Percentiles rank a stretch among this genome's conserved stretches.
phyloP scores from a whole-genome alignment of 2,888 invertebrate species.

The Orthosia incerta region DNA sequence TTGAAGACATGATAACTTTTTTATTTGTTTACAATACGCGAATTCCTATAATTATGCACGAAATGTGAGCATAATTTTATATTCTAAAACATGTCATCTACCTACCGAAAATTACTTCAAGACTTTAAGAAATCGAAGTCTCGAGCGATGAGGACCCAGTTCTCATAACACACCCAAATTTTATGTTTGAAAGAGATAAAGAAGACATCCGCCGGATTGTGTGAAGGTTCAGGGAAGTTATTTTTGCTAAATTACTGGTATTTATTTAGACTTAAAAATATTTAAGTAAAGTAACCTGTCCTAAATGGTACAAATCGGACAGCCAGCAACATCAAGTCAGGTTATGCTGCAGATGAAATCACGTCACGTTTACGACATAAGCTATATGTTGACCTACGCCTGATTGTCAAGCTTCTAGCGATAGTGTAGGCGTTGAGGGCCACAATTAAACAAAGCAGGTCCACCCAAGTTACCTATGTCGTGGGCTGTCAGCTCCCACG shows the following conservation, averaged over 20 bases:
- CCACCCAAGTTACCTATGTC: slow-evolving; percentile 80
- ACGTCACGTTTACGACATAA: slow-evolving; percentile 26
- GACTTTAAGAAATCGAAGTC: slow-evolving; percentile 67
- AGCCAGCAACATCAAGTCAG: slow-evolving; percentile 8
- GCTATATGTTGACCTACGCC: slow-evolving; percentile 62
- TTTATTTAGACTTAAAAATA: slow-evolving; percentile 57
- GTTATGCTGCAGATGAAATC: background rate
- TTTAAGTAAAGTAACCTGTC: slow-evolving; percentile 33
- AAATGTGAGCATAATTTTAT: background rate
- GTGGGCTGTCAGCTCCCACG: slow-evolving; percentile 84
- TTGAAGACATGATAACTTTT: background rate
- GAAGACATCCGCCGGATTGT: slow-evolving; percentile 85
- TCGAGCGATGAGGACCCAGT: slow-evolving; percentile 72
- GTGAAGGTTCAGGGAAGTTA: slow-evolving; percentile 74
- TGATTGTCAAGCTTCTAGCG: slow-evolving; percentile 70
- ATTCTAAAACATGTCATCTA: background rate
- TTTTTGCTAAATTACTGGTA: slow-evolving; percentile 52
- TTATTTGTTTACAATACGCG: slow-evolving; percentile 15
- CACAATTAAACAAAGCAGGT: slow-evolving; percentile 81
- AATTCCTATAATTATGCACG: background rate
- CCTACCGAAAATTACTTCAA: background rate
- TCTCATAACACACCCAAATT: slow-evolving; percentile 83
- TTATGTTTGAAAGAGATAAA: slow-evolving; percentile 85
- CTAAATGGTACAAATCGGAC: slow-evolving; percentile 6
- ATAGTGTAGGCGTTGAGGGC: slow-evolving; percentile 78